Percentiles rank a stretch among this genome's conserved stretches.
These are phyloP conservation scores for Cnemophilus loriae DNA, from an alignment of 2,113 vertebrate species.

Conservation along the genomic window DNA sequence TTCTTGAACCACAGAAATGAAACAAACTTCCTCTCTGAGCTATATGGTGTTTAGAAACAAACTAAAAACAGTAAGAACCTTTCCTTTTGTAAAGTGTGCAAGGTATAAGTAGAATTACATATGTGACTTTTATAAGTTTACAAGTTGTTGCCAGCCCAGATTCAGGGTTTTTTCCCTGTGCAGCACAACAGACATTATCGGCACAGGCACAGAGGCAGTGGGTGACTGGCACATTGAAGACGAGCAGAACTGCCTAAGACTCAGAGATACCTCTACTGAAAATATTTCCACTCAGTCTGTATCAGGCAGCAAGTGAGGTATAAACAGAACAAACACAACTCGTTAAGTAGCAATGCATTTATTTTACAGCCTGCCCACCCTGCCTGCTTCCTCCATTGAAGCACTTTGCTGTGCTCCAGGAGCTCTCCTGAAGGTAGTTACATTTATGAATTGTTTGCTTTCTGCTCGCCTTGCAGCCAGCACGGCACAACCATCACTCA, in stretches of 20 bases:
- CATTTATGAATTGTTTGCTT: conserved; percentile 40
- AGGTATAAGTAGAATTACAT: background rate
- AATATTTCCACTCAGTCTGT: background rate
- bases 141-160: background rate
- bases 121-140: background rate
- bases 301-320: background rate
- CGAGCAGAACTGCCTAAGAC: background rate
- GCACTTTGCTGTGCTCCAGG: background rate
- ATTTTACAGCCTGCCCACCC: conserved; percentile 21
- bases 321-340: background rate
- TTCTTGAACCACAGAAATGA: background rate
- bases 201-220: background rate
- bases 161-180: background rate
- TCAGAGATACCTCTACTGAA: background rate
- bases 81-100: background rate
- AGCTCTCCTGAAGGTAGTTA: conserved; percentile 36
- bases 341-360: conserved; percentile 11
- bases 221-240: background rate
- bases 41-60: background rate
- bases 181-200: background rate
- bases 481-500: background rate
- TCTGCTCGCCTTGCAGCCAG: background rate
- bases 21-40: background rate
- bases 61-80: background rate
- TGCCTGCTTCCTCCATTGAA: background rate